Evolutionary conservation across 2,888 invertebrate species (phyloP), one percentile per base, ranked within the genome.

Genomic region (Epistrophella euchroma): DNA sequence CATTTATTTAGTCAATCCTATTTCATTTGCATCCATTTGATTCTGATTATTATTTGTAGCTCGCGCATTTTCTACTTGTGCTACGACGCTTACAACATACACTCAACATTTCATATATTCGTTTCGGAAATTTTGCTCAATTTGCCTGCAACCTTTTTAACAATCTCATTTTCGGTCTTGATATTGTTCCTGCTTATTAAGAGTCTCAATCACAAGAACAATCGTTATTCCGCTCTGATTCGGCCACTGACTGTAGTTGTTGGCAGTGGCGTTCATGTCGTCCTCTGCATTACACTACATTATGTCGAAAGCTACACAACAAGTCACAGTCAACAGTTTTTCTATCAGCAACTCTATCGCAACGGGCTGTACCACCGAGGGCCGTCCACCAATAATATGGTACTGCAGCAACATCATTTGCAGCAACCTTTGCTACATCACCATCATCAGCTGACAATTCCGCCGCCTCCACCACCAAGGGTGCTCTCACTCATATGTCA

Each of bases 51-150:
- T 13, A 96, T 98, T 55, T 97, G 98, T 90, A 94, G 96, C 19
- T 93, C 97, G 90, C 94, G 97, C 66, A 97, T 97, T 89, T 96
- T 97, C 89, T 98, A 97, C 91, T 94, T 98, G 89, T 96, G 97
- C 89, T 97, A 97, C 91, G 98, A 98, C 92, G 97, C 97, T 0
- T 98, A 98, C 91, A 98, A 98, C 90, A 95, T 97, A n/a, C 95
- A 96, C 84, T 95, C 94, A 83, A 96, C 96, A 0, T 94, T 98
- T 90, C 97, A 96, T 79, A 93, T 94, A 60, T 96, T 96, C 82
- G 93, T 97, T 40, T 97, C 97, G 71, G 96, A 97, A 90, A 95
- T 98, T 66, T 93, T 98, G 47, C 95, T 97, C 87, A 97, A 97
- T 90, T 94, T 97, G 76, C 97, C 97, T 0, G 96, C 97, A 86